A percentile compares a stretch with the other conserved stretches of the same genome.
Conservation (phyloP, 2,797 vertebrate species). For the Serranus cabrilla region DNA sequence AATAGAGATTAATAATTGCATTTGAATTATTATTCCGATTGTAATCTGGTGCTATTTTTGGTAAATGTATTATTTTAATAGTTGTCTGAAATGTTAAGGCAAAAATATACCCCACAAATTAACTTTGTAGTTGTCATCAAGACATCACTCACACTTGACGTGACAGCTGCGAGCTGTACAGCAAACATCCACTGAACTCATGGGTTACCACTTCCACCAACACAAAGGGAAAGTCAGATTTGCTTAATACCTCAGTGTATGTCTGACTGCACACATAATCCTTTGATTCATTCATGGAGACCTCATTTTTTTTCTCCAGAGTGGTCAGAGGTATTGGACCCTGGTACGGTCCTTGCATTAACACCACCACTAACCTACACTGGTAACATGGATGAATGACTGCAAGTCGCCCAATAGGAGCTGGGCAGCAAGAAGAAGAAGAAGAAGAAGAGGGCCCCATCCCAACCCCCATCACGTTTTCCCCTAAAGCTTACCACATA, state of each 20-base stretch:
- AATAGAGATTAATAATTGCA: background rate
- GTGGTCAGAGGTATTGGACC: conserved; percentile 46
- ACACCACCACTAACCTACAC: conserved; percentile 49
- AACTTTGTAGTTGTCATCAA: background rate
- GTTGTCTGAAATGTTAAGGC: background rate
- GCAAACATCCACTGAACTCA: conserved; percentile 22
- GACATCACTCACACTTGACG: background rate
- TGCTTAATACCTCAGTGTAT: conserved; percentile 41
- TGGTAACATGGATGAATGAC: conserved; percentile 64
- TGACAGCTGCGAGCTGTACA: conserved; percentile 11
- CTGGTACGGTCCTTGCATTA: conserved; percentile 24
- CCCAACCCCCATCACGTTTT: conserved; percentile 82
- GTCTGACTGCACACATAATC: conserved; percentile 34
- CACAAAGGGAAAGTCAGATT: conserved; percentile 62
- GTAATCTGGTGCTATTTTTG: background rate
- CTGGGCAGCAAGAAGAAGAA: conserved; percentile 42
- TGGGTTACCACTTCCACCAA: conserved; percentile 68
- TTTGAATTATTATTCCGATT: background rate
- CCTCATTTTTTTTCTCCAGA: background rate
- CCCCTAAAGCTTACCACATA: conserved; percentile 90
- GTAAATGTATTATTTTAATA: background rate
- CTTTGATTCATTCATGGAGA: conserved; percentile 61
- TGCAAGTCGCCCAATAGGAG: conserved; percentile 60
- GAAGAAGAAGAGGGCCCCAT: conserved; percentile 66
- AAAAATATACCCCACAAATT: background rate